Percentiles rank a stretch among this genome's conserved stretches.
These are phyloP conservation scores for Thinocorus orbignyianus DNA, from an alignment of 2,113 vertebrate genomes.

Conservation along the genomic window DNA sequence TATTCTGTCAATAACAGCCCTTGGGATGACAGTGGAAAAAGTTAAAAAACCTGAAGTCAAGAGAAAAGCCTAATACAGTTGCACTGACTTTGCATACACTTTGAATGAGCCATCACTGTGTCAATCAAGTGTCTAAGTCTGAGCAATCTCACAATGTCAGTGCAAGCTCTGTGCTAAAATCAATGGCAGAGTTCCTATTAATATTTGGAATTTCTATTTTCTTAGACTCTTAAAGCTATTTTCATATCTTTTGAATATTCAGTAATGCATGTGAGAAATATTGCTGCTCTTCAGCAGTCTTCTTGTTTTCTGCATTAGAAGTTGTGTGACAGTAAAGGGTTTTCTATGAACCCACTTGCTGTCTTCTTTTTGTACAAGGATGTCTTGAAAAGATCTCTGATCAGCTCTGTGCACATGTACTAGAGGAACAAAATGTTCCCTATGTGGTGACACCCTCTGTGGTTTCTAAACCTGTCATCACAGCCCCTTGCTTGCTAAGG, in stretches of 20 bases:
- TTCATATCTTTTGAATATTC: slow-evolving; percentile 48
- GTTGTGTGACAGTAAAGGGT: slow-evolving; percentile 27
- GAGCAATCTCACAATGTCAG: slow-evolving; percentile 66
- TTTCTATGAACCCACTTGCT: slow-evolving; percentile 50
- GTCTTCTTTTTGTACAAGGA: slow-evolving; percentile 26
- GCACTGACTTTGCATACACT: slow-evolving; percentile 67
- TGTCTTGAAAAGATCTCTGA: slow-evolving; percentile 30
- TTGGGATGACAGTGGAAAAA: slow-evolving; percentile 68
- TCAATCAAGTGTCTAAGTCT: slow-evolving; percentile 74
- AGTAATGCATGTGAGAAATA: slow-evolving; percentile 23
- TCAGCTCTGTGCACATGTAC: neutral
- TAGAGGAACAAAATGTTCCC: slow-evolving; percentile 8
- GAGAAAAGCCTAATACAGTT: slow-evolving; percentile 60
- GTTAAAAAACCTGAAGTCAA: slow-evolving; percentile 68
- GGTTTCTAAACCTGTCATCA: neutral
- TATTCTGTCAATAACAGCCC: slow-evolving; percentile 60
- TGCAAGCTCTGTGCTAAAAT: slow-evolving; percentile 61
- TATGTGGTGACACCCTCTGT: neutral
- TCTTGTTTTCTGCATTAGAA: slow-evolving; percentile 48
- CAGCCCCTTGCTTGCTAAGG: neutral
- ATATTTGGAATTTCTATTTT: slow-evolving; percentile 65
- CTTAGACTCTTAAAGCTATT: slow-evolving; percentile 51
- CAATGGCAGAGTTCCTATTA: slow-evolving; percentile 69
- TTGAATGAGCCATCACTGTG: slow-evolving; percentile 73
- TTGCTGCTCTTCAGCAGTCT: slow-evolving; percentile 31